Conservation (phyloP, 2,113 vertebrate genomes). For the Xenopus laevis region DNA sequence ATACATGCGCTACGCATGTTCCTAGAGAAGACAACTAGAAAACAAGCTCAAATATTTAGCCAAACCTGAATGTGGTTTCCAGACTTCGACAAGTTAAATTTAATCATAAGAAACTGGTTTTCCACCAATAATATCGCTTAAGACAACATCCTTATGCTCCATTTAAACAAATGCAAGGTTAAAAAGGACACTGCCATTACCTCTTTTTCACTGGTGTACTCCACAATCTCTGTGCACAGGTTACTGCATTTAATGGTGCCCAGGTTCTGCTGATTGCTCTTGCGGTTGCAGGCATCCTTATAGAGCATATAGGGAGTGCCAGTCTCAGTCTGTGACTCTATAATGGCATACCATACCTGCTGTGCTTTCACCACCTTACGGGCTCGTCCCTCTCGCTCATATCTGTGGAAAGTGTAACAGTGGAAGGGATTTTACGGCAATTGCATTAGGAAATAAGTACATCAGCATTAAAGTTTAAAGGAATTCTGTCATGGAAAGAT, state of each 20-base stretch:
- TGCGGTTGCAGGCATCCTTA: constrained; percentile 93
- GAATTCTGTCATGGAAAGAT: too few species aligned
- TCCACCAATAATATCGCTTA: too few species aligned
- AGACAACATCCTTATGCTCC: too few species aligned
- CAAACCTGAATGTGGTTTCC: too few species aligned
- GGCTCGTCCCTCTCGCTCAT: constrained; percentile 79
- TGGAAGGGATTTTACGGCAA: too few species aligned
- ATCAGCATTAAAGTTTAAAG: too few species aligned
- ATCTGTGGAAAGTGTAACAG: constrained; percentile 62
- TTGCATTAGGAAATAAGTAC: background rate
- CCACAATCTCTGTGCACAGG: constrained; percentile 90
- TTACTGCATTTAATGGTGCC: constrained; percentile 97
- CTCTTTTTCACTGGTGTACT: constrained; percentile 91
- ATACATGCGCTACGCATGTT: too few species aligned
- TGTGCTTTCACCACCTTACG: constrained; percentile 90
- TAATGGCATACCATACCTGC: constrained; percentile 92
- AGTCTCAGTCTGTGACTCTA: constrained; percentile 94
- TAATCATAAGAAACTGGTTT: too few species aligned
- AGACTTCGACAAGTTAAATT: too few species aligned
- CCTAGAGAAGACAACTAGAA: too few species aligned
- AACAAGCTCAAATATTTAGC: too few species aligned
- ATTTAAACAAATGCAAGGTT: too few species aligned
- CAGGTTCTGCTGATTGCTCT: constrained; percentile 96
- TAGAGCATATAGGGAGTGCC: constrained; percentile 96
- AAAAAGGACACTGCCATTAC: constrained; percentile 59